Percentiles rank a stretch among this genome's conserved stretches.
These are phyloP conservation scores for Xylophagus ater DNA, from an alignment of 2,888 invertebrate species.

Conservation along the genomic window DNA sequence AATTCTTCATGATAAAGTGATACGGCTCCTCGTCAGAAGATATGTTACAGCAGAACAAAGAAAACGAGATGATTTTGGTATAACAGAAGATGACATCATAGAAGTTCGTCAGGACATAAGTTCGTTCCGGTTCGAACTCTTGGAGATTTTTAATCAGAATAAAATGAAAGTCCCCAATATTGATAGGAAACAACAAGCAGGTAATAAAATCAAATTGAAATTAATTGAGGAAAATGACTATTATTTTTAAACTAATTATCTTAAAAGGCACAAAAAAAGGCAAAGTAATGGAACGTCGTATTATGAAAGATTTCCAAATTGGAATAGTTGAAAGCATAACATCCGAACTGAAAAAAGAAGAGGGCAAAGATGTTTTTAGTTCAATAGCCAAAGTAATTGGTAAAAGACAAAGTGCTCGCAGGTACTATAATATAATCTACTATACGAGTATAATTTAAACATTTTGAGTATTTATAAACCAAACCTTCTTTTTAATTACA, in stretches of 20 bases:
- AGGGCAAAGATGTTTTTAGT: conserved; percentile 68
- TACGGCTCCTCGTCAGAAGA: conserved; percentile 76
- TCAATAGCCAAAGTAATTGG: conserved; percentile 75
- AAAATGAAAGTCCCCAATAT: conserved; percentile 75
- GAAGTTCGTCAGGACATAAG: conserved; percentile 96
- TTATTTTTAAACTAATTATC: conserved; percentile 5
- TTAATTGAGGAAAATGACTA: no score
- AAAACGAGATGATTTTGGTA: conserved; percentile 80
- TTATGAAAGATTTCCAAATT: conserved; percentile 83
- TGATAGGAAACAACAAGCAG: conserved; percentile 46
- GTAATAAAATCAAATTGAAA: no score
- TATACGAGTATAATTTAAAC: neutral
- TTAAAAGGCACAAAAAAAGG: conserved; percentile 53
- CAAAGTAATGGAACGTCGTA: conserved; percentile 73
- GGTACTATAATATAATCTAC: neutral
- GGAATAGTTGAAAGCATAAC: conserved; percentile 76
- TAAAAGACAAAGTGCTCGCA: conserved; percentile 25
- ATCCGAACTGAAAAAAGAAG: conserved; percentile 54
- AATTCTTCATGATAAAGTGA: conserved; percentile 68
- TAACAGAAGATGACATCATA: conserved; percentile 96
- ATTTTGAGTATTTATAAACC: neutral
- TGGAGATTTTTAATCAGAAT: conserved; percentile 82
- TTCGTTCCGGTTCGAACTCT: conserved; percentile 82
- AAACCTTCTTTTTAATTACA: neutral
- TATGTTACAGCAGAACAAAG: conserved; percentile 84